Base-by-base conservation (phyloP, 2,888 invertebrate genomes). In the Drosophila heteroneura region DNA sequence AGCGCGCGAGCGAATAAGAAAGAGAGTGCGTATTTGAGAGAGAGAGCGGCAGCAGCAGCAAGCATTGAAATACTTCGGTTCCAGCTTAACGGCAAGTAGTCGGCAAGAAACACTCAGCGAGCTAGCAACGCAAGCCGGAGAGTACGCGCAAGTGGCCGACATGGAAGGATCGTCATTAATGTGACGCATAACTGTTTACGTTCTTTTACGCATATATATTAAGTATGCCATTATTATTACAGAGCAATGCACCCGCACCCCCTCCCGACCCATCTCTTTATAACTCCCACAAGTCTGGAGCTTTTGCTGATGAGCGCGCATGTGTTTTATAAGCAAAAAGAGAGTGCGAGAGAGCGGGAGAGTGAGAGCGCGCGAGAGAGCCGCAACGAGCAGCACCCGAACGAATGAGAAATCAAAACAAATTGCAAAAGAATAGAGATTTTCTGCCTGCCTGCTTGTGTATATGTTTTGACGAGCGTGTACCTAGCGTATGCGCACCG, bases 391-490 rank as follows among this genome's bases (percentile, higher is more conserved):
- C 59, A 44, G 56, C 47, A 73, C 47, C 16, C 47, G 28, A 47
- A 47, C 71, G 72, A 79, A 88, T 81, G 66, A 79, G 81, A 84
- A 84, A 84, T 84, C 83, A 89, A 86, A 88, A 83, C 87, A 89
- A 91, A 91, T 89, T 88, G 76, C 82, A 89, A 87, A 83, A 89
- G 82, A 89, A 89, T 82, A 86, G 87, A 86, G 89, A 88, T 89
- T 85, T 86, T 86, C 83, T 74, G 85, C 74, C 82, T 73, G 85
- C 72, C 70, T 82, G 77, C 73, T 75, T 84, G 85, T 84, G 83
- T 85, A 79, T 79, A 89, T 91, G 91, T 92, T 92, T 92, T 92
- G 92, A 91, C 92, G 92, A 91, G 91, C 91, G 86, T 91, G 92
- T 92, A 92, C 92, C 83, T 70, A 81, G 82, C 81, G 87, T 83